These are phyloP conservation scores for Alviniconcha strummeri DNA, from an alignment of 2,888 invertebrate genomes.

Conservation along the genomic window DNA sequence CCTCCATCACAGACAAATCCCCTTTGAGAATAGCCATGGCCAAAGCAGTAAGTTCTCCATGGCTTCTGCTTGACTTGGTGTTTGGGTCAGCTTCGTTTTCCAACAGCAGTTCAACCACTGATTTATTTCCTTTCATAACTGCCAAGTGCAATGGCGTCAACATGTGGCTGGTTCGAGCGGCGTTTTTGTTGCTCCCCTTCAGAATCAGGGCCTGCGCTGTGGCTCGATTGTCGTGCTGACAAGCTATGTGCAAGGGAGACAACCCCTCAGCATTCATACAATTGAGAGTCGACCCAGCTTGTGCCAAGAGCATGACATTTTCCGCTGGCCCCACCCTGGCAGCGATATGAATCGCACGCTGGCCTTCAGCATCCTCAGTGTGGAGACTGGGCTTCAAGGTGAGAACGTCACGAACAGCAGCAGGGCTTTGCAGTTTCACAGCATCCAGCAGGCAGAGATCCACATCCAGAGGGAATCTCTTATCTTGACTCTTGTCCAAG, in stretches of 20 bases:
- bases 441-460: constrained; percentile 24
- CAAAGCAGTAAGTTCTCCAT: constrained; percentile 36
- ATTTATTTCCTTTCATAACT: constrained; percentile 21
- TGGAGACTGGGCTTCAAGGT: constrained; percentile 37
- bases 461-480: neutral
- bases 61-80: neutral
- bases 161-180: constrained; percentile 34
- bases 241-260: constrained; percentile 50
- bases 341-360: constrained; percentile 52
- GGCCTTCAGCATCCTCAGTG: constrained; percentile 38
- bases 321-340: constrained; percentile 44
- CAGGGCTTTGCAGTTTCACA: constrained; percentile 18
- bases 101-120: constrained; percentile 29
- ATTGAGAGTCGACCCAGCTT: constrained; percentile 51
- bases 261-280: constrained; percentile 44
- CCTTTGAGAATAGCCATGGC: constrained; percentile 38
- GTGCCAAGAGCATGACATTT: constrained; percentile 41
- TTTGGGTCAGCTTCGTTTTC: constrained; percentile 17
- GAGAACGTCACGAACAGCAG: constrained; percentile 32
- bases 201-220: constrained; percentile 3
- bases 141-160: constrained; percentile 42
- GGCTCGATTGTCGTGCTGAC: neutral
- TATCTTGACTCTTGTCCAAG: no score
- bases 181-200: constrained; percentile 22
- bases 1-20: constrained; percentile 33